A percentile compares a stretch with the other conserved stretches of the same genome.
Conservation (phyloP, 2,113 vertebrate genomes). For the Copsychus sechellarum region DNA sequence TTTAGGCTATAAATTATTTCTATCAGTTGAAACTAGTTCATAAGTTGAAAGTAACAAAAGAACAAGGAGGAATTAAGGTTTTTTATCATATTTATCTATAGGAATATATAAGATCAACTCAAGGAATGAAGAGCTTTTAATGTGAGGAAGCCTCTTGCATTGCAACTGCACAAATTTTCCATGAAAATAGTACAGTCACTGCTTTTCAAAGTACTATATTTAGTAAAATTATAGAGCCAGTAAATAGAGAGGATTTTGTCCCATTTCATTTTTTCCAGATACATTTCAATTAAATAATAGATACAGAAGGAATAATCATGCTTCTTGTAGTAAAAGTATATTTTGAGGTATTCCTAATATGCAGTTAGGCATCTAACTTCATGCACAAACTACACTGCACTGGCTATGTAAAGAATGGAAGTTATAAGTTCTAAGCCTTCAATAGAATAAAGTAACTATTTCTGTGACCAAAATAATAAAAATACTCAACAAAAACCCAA, state of each 20-base stretch:
- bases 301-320: not conserved
- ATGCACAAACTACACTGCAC: not conserved
- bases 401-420: not conserved
- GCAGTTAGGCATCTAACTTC: not conserved
- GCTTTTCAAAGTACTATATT: not conserved
- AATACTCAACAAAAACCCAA: not conserved
- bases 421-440: not conserved
- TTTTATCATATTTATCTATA: not conserved
- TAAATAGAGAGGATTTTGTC: not conserved
- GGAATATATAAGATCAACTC: not conserved
- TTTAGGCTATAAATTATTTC: constrained; percentile 10
- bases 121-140: not conserved
- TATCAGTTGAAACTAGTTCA: not conserved
- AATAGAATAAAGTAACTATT: not conserved
- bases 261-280: not conserved
- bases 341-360: not conserved
- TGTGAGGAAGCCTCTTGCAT: not conserved
- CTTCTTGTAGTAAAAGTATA: not conserved
- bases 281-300: not conserved
- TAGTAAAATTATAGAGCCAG: not conserved
- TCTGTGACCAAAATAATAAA: not conserved
- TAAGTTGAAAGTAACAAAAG: not conserved
- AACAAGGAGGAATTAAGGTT: not conserved
- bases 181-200: not conserved
- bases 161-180: not conserved